These are phyloP conservation scores for Pangasius larnaudii DNA, from an alignment of 2,797 vertebrate genomes.

Conservation along the genomic window DNA sequence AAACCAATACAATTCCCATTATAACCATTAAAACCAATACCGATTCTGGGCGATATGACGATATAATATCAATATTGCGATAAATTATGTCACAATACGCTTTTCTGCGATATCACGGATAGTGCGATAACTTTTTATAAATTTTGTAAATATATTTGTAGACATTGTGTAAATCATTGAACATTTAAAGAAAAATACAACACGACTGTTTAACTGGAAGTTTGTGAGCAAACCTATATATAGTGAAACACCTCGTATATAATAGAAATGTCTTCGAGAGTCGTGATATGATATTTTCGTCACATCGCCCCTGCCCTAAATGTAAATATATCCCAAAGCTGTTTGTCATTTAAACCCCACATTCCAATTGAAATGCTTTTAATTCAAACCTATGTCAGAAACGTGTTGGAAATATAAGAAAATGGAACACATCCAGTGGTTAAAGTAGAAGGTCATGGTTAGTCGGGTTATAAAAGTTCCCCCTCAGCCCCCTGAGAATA, in stretches of 20 bases:
- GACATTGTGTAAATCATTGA: neutral
- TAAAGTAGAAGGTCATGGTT: constrained; percentile 7
- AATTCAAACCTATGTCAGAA: neutral
- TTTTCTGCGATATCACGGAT: neutral
- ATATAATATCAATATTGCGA: neutral
- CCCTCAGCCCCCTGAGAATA: neutral
- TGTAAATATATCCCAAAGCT: neutral
- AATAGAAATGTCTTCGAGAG: neutral
- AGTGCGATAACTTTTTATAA: neutral
- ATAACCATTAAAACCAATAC: no score
- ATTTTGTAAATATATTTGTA: neutral
- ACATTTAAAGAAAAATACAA: neutral
- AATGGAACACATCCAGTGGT: neutral
- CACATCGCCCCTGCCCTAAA: neutral
- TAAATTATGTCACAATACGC: neutral
- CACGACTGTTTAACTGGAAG: neutral
- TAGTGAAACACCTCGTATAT: neutral
- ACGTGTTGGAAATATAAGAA: neutral
- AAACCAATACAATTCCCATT: no score
- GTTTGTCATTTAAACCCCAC: neutral
- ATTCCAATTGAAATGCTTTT: neutral
- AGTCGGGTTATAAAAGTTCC: neutral
- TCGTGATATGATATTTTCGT: neutral
- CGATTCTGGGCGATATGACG: neutral
- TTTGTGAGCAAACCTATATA: neutral